Conservation (phyloP, 2,113 vertebrate genomes). For the Isichthys henryi region DNA sequence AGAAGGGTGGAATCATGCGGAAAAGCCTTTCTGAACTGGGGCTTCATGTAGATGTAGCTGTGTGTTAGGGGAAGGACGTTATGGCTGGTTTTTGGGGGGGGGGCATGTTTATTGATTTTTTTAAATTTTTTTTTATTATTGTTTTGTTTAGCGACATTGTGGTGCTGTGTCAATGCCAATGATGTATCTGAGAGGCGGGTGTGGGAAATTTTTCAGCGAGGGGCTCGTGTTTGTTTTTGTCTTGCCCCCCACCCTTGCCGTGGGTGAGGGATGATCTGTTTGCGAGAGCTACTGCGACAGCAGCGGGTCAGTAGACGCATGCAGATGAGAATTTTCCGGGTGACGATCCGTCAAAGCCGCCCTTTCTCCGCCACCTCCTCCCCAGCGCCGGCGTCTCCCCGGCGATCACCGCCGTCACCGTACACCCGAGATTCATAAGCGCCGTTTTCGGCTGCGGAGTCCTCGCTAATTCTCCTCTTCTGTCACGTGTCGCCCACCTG, state of each 20-base stretch:
- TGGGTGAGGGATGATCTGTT: not conserved
- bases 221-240: not conserved
- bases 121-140: too few species aligned
- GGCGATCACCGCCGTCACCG: constrained; percentile 31
- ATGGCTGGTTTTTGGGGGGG: not conserved
- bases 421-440: constrained; percentile 10
- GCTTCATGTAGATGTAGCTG: not conserved
- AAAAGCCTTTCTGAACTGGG: not conserved
- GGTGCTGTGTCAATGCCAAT: not conserved
- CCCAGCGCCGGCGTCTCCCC: too few species aligned
- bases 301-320: not conserved
- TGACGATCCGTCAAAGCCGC: not conserved
- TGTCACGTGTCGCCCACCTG: not conserved
- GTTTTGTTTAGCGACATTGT: too few species aligned
- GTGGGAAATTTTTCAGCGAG: not conserved
- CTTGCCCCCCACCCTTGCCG: not conserved
- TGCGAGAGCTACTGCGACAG: not conserved
- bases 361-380: not conserved
- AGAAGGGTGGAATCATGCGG: not conserved
- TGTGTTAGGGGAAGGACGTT: not conserved
- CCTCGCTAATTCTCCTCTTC: constrained; percentile 12
- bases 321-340: not conserved
- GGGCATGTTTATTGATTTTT: not conserved
- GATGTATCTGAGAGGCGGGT: not conserved
- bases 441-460: constrained; percentile 25